Conservation (phyloP, 2,113 vertebrate genomes). For the Oncorhynchus kisutch region DNA sequence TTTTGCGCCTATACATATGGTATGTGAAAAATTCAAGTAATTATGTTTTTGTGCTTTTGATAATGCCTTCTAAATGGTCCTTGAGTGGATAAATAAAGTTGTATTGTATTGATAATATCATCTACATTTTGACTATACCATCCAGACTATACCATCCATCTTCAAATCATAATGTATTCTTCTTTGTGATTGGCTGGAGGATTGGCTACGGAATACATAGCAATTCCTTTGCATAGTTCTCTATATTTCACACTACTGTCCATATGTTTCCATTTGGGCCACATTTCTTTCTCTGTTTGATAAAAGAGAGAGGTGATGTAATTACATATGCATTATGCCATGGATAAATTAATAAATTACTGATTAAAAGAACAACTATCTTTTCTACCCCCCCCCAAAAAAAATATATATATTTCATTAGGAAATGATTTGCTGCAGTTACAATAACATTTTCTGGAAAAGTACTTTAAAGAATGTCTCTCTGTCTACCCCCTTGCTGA, state of each 20-base stretch:
- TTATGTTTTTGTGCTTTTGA: slow-evolving; percentile 5
- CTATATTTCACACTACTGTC: slow-evolving; percentile 53
- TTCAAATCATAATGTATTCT: slow-evolving; percentile 6
- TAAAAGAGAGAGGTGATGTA: slow-evolving; percentile 38
- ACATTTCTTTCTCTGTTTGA: slow-evolving; percentile 38
- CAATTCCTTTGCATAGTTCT: slow-evolving; percentile 53
- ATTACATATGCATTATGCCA: slow-evolving; percentile 64
- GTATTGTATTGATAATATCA: too few species aligned
- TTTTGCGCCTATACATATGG: too few species aligned
- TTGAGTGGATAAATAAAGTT: background rate
- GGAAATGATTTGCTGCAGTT: slow-evolving; percentile 44
- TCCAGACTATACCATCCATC: slow-evolving; percentile 31
- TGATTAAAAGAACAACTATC: slow-evolving; percentile 63
- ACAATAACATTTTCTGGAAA: slow-evolving; percentile 5
- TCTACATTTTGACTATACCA: background rate
- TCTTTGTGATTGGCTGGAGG: slow-evolving; percentile 35
- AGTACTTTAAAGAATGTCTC: too few species aligned
- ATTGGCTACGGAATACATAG: slow-evolving; percentile 39
- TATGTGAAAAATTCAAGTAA: slow-evolving; percentile 37
- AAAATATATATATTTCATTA: slow-evolving; percentile 37
- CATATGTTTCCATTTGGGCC: slow-evolving; percentile 49
- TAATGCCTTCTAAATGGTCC: background rate
- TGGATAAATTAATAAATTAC: slow-evolving; percentile 56
- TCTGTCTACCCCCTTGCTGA: too few species aligned
- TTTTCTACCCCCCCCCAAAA: slow-evolving; percentile 9